phyloP scores from a whole-genome alignment of 1,140 invertebrate genomes.

The Bombyx mori region DNA sequence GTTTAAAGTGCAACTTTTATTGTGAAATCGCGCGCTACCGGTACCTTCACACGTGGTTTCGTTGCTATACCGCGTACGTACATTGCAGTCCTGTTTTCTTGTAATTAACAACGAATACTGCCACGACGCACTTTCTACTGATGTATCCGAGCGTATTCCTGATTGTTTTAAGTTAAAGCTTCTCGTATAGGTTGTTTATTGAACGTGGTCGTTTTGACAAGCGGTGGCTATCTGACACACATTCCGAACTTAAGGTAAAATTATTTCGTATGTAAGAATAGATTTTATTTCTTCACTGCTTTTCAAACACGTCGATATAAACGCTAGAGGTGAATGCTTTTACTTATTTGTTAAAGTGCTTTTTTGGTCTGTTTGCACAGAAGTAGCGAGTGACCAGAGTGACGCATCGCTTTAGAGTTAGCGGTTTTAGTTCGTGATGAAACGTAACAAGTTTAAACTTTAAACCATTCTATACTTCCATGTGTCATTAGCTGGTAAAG shows the following conservation, averaged over 20 bases:
- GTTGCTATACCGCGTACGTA: conserved; percentile 49
- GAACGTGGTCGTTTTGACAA: conserved; percentile 63
- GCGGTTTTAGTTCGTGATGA: too few species aligned
- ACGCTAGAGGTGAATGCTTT: too few species aligned
- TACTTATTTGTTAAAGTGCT: too few species aligned
- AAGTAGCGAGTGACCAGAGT: too few species aligned
- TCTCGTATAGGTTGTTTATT: conserved; percentile 45
- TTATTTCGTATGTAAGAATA: conserved; percentile 10
- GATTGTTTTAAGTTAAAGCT: conserved; percentile 26
- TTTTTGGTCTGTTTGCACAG: too few species aligned
- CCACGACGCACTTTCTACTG: conserved; percentile 16
- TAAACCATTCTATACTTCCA: too few species aligned
- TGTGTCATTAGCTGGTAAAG: too few species aligned
- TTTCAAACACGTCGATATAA: too few species aligned
- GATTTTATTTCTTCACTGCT: too few species aligned
- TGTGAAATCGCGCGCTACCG: conserved; percentile 57
- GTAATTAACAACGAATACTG: conserved; percentile 25
- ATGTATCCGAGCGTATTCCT: conserved; percentile 22
- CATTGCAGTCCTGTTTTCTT: conserved; percentile 38
- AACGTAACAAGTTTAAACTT: too few species aligned
- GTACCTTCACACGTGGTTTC: conserved; percentile 65
- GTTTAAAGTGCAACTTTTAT: conserved; percentile 45
- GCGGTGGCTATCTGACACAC: conserved; percentile 41
- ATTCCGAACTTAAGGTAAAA: conserved; percentile 36
- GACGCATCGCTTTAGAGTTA: too few species aligned